phyloP scores from a whole-genome alignment of 2,888 invertebrate genomes.

The Cataglyphis cursor region DNA sequence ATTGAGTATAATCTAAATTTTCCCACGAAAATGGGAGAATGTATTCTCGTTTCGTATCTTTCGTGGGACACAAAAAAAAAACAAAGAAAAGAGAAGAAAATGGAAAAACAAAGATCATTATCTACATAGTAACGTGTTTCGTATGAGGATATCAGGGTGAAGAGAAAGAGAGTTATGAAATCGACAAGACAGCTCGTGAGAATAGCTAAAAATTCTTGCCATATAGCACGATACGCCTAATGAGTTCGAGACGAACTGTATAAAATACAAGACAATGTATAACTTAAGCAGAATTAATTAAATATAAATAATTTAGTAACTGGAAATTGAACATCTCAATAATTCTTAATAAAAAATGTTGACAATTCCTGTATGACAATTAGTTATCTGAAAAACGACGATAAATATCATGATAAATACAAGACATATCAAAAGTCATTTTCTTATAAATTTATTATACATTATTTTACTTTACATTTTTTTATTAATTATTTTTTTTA shows the following conservation, averaged over 20 bases:
- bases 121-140: slow-evolving; percentile 5
- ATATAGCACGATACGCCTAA: neutral
- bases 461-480: neutral
- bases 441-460: no score
- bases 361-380: neutral
- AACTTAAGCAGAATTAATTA: slow-evolving; percentile 9
- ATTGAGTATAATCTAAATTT: neutral
- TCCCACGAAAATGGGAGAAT: neutral
- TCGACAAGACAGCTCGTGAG: neutral
- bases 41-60: neutral
- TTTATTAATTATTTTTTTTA: neutral
- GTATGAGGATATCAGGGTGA: neutral
- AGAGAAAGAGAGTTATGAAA: slow-evolving; percentile 11
- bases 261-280: neutral
- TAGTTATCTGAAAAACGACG: neutral
- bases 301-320: neutral
- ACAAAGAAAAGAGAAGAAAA: slow-evolving; percentile 5
- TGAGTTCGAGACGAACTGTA: neutral
- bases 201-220: slow-evolving; percentile 10
- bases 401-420: neutral
- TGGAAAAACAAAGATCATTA: slow-evolving; percentile 7
- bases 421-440: neutral
- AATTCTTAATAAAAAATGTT: neutral
- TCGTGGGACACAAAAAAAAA: neutral
- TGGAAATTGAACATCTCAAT: neutral